Evolutionary conservation across 2,113 vertebrate species (phyloP), one percentile per base, ranked within the genome.

Genomic region (Takifugu bimaculatus): DNA sequence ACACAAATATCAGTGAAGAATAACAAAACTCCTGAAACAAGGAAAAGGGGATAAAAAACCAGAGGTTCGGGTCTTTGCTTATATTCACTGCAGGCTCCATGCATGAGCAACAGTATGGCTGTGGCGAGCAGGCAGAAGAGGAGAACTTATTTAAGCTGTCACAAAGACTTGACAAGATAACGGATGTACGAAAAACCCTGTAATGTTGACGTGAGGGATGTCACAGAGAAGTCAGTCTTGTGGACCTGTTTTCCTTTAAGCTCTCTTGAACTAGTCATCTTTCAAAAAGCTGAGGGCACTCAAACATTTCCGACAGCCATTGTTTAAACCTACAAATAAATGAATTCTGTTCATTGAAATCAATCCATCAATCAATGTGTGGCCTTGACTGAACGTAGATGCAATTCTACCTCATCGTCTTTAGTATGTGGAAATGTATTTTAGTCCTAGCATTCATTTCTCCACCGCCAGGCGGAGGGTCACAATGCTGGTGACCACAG

Each of bases 81-180:
- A 27, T 14, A 43, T 64, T 58, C 49, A 68, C 35, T 63, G 14
- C 60, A 70, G 80, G 69, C 74, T 60, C 12, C 66, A 83, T 79
- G 78, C 72, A 15, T 39, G 0, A 48, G 44, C n/a, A 39, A 39
- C 0, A 20, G 20, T 0, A 65, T 2, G 45, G 56, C 48, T 51
- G 56, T 6, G 25, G 35, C 5, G 15, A 32, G 20, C 67, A 63
- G 73, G 20, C 74, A 70, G 68, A 76, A 60, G 68, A 81, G 47
- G 65, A 81, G 62, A 70, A 79, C 1, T 39, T 39, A 11, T 54
- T 65, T 58, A 13, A n/a, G 65, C 55, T 49, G 54, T 26, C 68
- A 63, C 56, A 50, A 66, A 66, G 56, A 51, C 42, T 58, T 28
- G 20, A 65, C 54, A 45, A 63, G 25, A 70, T 47, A 63, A 69